These are phyloP conservation scores for Sminthurides bifidus DNA, from an alignment of 1,140 invertebrate genomes.

Conservation along the genomic window DNA sequence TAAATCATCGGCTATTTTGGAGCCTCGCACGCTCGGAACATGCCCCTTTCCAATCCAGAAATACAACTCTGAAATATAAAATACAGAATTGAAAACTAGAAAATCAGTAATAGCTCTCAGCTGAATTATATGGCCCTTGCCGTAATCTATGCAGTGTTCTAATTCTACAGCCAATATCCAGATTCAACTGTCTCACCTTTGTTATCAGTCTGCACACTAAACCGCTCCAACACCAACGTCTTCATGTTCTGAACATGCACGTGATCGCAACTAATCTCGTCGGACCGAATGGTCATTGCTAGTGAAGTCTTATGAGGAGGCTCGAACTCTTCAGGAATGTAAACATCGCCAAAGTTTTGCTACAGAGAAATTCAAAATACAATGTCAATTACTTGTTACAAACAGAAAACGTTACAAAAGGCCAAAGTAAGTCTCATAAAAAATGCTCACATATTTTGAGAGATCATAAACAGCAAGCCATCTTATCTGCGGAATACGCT, in stretches of 20 bases:
- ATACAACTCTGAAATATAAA: conserved; percentile 48
- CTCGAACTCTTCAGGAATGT: conserved; percentile 80
- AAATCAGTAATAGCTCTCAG: too few species aligned
- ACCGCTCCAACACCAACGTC: conserved; percentile 44
- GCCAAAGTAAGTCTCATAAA: conserved; percentile 5
- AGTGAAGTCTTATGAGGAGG: conserved; percentile 63
- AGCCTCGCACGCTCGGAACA: conserved; percentile 45
- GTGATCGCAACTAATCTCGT: conserved; percentile 56
- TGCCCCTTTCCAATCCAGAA: conserved; percentile 80
- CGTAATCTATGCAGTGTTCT: too few species aligned
- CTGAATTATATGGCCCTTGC: too few species aligned
- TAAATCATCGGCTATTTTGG: conserved; percentile 69
- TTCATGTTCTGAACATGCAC: conserved; percentile 69
- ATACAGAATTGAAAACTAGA: conserved; percentile 18
- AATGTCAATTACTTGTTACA: neutral
- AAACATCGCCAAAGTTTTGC: conserved; percentile 80
- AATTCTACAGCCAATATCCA: neutral
- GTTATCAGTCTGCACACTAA: conserved; percentile 9
- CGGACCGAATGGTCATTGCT: conserved; percentile 53
- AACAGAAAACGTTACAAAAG: neutral
- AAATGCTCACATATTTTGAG: conserved; percentile 49
- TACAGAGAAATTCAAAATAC: conserved; percentile 30
- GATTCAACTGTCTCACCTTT: conserved; percentile 10
- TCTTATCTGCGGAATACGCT: conserved; percentile 74
- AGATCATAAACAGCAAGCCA: conserved; percentile 86